A percentile compares a stretch with the other conserved stretches of the same genome.
phyloP scores from a whole-genome alignment of 30 jellyfish, hydroid and myxozoan genomes.

The Aurelia sp. region DNA sequence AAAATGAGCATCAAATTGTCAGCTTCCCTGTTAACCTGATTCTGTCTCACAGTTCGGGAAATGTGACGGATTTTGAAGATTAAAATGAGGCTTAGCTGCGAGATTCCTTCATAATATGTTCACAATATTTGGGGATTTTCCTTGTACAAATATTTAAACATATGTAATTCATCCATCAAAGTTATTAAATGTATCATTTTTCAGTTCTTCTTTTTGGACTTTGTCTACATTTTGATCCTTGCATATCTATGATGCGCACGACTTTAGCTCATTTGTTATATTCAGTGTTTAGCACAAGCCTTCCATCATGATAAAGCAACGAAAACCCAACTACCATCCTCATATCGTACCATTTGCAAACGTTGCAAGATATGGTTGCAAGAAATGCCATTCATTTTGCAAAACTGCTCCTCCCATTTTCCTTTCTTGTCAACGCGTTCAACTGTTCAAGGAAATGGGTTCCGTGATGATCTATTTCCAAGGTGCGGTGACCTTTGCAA shows the following conservation, averaged over 20 bases:
- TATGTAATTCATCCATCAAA: background rate
- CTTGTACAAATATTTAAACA: constrained; percentile 29
- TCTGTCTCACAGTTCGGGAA: constrained; percentile 60
- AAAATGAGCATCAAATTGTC: background rate
- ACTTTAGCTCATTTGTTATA: no score
- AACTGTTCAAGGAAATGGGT: constrained; percentile 14
- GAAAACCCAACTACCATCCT: no score
- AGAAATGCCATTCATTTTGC: constrained; percentile 13
- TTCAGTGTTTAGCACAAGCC: no score
- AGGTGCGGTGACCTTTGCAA: background rate
- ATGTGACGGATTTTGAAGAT: constrained; percentile 44
- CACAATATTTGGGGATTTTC: constrained; percentile 46
- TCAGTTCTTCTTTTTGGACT: background rate
- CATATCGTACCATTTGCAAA: no score
- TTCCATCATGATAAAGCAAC: no score
- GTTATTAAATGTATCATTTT: background rate
- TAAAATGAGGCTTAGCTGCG: constrained; percentile 24
- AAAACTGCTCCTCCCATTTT: constrained; percentile 20
- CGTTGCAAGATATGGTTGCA: background rate
- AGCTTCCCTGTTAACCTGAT: constrained; percentile 23
- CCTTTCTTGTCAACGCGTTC: constrained; percentile 35
- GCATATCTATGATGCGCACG: no score
- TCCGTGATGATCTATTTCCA: background rate
- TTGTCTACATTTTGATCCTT: no score
- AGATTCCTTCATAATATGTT: background rate